phyloP scores from a whole-genome alignment of 1,140 invertebrate genomes.

The Pentalonia nigronervosa region DNA sequence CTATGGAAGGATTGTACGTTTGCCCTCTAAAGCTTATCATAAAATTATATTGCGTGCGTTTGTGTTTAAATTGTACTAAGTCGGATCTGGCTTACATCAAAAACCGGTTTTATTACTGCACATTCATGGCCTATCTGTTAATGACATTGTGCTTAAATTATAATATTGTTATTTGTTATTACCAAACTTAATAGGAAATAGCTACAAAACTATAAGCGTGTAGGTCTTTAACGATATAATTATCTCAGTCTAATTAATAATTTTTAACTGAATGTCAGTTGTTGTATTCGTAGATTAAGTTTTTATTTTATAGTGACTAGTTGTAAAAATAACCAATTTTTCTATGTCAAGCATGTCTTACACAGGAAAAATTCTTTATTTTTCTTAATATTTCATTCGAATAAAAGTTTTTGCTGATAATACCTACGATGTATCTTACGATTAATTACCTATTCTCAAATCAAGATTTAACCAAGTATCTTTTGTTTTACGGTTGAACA shows the following conservation, averaged over 20 bases:
- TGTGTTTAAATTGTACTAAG: background rate
- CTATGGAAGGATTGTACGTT: background rate
- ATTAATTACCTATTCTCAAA: background rate
- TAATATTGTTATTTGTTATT: background rate
- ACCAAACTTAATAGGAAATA: background rate
- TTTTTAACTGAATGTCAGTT: background rate
- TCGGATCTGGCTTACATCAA: background rate
- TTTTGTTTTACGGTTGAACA: background rate
- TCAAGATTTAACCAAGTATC: background rate
- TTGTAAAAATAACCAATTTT: background rate
- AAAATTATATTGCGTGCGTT: background rate
- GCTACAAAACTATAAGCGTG: too few relatives aligned
- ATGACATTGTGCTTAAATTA: background rate
- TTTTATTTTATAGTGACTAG: background rate
- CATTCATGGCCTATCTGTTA: background rate
- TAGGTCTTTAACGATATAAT: too few relatives aligned
- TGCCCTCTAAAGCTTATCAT: background rate
- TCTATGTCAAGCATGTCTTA: background rate
- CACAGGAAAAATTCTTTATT: background rate
- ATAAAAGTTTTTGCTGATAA: background rate
- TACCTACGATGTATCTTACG: background rate
- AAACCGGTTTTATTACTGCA: background rate
- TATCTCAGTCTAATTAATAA: background rate
- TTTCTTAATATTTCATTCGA: background rate
- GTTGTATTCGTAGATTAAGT: background rate